Percentiles rank a stretch among this genome's conserved stretches.
phyloP scores from a whole-genome alignment of 2,113 vertebrate species.

The Halichoeres trimaculatus region DNA sequence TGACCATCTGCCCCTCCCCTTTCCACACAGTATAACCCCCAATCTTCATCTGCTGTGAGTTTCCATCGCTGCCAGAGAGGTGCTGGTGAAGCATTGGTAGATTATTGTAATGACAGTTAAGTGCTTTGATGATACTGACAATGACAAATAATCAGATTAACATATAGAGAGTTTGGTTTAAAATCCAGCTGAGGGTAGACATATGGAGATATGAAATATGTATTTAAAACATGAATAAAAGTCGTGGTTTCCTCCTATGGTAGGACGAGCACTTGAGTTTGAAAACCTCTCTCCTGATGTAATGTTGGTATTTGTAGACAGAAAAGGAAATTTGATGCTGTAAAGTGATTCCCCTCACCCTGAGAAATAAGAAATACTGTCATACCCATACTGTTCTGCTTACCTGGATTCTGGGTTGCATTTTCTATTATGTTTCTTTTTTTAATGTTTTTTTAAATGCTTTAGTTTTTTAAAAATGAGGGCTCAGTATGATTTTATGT shows the following conservation, averaged over 20 bases:
- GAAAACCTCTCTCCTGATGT: constrained; percentile 60
- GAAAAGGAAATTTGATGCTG: constrained; percentile 50
- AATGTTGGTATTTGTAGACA: constrained; percentile 48
- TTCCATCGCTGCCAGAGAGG: constrained; percentile 53
- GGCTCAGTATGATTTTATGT: constrained; percentile 36
- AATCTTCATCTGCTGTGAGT: constrained; percentile 71
- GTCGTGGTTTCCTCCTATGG: constrained; percentile 99
- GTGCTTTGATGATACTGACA: constrained; percentile 63
- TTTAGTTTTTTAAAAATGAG: constrained; percentile 42
- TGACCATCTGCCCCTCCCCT: constrained; percentile 40
- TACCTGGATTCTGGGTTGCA: constrained; percentile 64
- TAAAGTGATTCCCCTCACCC: constrained; percentile 45
- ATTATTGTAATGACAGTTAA: constrained; percentile 60
- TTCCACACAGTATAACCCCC: constrained; percentile 51
- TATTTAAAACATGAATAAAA: constrained; percentile 79
- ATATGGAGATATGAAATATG: constrained; percentile 56
- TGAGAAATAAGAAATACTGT: constrained; percentile 55
- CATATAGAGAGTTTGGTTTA: constrained; percentile 43
- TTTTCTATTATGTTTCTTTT: constrained; percentile 35
- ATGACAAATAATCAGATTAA: constrained; percentile 64
- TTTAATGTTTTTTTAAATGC: constrained; percentile 28
- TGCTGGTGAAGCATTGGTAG: constrained; percentile 63
- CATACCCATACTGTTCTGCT: constrained; percentile 65
- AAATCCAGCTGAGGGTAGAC: constrained; percentile 37
- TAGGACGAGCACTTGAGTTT: constrained; percentile 91